Evolutionary conservation across 2,888 invertebrate species (phyloP), one percentile per base, ranked within the genome.

Genomic region (Drosophila niveifrons): DNA sequence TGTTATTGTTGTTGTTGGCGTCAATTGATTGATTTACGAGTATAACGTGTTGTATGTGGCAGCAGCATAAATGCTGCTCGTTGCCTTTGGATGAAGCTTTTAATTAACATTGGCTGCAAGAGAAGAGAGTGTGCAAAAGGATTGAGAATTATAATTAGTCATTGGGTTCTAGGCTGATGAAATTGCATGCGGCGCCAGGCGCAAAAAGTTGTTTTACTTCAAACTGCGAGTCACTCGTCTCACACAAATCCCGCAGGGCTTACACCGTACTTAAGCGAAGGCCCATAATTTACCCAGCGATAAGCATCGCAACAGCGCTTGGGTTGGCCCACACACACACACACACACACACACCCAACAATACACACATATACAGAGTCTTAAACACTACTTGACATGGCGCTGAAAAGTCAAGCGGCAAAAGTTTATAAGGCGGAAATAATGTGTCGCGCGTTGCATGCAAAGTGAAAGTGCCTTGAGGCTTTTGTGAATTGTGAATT

Each of bases 341-440:
- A 62, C 52, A 65, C 43, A 61, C 52, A 43, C 11, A 13, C 15
- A 11, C 13, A 15, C 11, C n/a, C 11, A n/a, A 6, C 48, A n/a
- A 6, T 46, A 11, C 15, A 9, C 18, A 18, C n/a, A 46, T 29
- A 29, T 46, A 53, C 39, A 34, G 50, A 18, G 39, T 28, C 39
- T 15, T 29, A 8, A n/a, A 23, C 29, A 52, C 29, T 48, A 36
- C 51, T 56, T 80, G 69, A 76, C 52, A 52, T 47, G 63, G 55
- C 65, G 69, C 58, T 78, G 79, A 81, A 82, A 87, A 84, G 78
- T 75, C 83, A 66, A 75, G 72, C 64, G 67, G 64, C 61, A 63
- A 83, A 86, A 83, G 72, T 87, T 82, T 87, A 84, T 74, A 84
- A 81, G 76, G 78, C 88, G 85, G 85, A 82, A 87, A 82, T 84